Percentiles rank a stretch among this genome's conserved stretches.
phyloP scores from a whole-genome alignment of 30 jellyfish, hydroid and myxozoan genomes.

The Nemopilema nomurai region DNA sequence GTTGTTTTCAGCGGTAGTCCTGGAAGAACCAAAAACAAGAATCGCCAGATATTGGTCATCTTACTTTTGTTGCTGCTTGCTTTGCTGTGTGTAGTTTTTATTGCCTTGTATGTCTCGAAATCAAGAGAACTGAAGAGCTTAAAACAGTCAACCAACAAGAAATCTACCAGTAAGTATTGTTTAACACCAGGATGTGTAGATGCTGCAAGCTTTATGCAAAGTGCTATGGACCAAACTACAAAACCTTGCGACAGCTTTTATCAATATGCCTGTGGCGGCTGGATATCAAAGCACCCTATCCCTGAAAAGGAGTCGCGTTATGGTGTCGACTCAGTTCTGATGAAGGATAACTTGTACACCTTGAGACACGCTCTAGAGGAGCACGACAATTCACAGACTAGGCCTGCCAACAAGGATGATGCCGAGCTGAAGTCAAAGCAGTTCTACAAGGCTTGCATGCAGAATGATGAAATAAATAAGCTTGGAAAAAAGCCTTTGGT shows the following conservation, averaged over 20 bases:
- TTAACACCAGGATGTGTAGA: slow-evolving; percentile 76
- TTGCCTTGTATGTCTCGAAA: slow-evolving; percentile 21
- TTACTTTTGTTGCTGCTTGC: not conserved
- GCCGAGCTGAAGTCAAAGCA: slow-evolving; percentile 64
- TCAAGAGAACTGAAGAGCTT: not conserved
- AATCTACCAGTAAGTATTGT: slow-evolving; percentile 33
- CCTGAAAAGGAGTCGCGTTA: slow-evolving; percentile 81
- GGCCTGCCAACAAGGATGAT: slow-evolving; percentile 18
- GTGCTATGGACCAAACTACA: slow-evolving; percentile 68
- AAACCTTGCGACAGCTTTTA: slow-evolving; percentile 80
- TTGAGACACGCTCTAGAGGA: slow-evolving; percentile 57
- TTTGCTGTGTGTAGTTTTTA: slow-evolving; percentile 28
- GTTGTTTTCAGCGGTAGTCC: slow-evolving; percentile 45
- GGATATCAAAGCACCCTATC: slow-evolving; percentile 82
- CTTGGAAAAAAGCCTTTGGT: slow-evolving; percentile 71
- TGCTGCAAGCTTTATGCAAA: slow-evolving; percentile 82
- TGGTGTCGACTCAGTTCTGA: slow-evolving; percentile 70
- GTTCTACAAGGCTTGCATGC: slow-evolving; percentile 86
- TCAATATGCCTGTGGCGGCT: slow-evolving; percentile 87
- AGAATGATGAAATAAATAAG: slow-evolving; percentile 46
- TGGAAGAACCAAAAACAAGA: slow-evolving; percentile 9
- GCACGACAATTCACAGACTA: slow-evolving; percentile 8
- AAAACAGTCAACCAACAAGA: not conserved
- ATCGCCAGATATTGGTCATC: slow-evolving; percentile 25
- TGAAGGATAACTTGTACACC: slow-evolving; percentile 57